Percentiles rank a stretch among this genome's conserved stretches.
Conservation (phyloP, 2,113 vertebrate species). For the Balaenoptera acutorostrata region DNA sequence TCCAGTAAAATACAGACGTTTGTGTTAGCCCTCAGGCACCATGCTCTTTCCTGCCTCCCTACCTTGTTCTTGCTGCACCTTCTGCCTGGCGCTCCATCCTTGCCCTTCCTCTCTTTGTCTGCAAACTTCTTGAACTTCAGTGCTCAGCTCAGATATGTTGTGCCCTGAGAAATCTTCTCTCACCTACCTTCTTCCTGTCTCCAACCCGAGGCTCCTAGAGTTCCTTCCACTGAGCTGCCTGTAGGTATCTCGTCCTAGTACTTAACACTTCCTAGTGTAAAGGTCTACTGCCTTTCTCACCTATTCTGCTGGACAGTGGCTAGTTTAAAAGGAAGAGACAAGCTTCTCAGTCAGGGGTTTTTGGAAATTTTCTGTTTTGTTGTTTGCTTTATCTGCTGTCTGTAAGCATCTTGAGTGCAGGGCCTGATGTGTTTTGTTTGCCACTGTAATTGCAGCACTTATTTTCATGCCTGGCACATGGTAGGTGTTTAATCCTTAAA, state of each 20-base stretch:
- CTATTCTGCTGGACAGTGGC: background rate
- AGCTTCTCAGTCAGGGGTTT: background rate
- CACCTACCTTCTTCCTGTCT: background rate
- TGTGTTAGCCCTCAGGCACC: accelerated
- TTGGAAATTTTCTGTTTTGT: background rate
- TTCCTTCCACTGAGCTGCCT: background rate
- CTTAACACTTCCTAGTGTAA: background rate
- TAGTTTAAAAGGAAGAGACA: background rate
- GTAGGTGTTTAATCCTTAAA: background rate
- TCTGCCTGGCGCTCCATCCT: accelerated
- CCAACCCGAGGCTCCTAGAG: background rate
- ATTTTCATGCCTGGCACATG: background rate
- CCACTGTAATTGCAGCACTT: background rate
- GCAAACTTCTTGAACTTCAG: background rate
- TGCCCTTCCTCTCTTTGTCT: background rate
- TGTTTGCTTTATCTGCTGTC: background rate
- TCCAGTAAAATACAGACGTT: accelerated
- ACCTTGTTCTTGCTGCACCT: background rate
- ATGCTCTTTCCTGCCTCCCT: background rate
- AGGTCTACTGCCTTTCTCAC: background rate
- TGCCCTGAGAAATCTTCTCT: background rate
- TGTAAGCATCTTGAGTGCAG: background rate
- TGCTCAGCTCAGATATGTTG: too few species aligned
- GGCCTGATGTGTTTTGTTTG: background rate
- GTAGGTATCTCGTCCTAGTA: accelerated